Evolutionary conservation across 2,797 vertebrate species (phyloP).

Genomic region (Macrochelys suwanniensis): DNA sequence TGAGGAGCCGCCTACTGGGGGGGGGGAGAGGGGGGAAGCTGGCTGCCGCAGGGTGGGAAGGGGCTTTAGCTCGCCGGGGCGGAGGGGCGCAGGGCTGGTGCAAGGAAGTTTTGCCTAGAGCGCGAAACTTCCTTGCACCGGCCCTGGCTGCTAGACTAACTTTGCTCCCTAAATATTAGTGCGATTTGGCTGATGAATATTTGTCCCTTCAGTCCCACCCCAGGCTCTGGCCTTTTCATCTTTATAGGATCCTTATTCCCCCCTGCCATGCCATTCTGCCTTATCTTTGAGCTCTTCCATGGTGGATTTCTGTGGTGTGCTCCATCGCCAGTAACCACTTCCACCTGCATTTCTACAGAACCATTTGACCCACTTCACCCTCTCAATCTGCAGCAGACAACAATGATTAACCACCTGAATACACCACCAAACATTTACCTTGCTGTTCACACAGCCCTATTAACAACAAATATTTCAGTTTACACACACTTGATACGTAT

Average conservation of each 20-base stretch:
- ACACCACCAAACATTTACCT: neutral
- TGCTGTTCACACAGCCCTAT: neutral
- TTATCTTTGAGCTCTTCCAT: neutral
- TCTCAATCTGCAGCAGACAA: neutral
- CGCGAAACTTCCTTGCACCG: too few species aligned
- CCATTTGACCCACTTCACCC: neutral
- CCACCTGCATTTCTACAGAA: neutral
- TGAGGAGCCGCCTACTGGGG: too few species aligned
- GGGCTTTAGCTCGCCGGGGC: too few species aligned
- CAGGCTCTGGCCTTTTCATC: neutral
- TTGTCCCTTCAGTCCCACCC: neutral
- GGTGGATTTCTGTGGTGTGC: accelerated
- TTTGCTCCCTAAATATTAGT: neutral
- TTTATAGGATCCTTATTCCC: neutral
- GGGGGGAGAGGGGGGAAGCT: too few species aligned
- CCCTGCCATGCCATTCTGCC: neutral
- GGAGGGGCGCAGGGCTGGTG: too few species aligned
- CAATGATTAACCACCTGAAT: neutral
- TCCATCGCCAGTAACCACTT: neutral
- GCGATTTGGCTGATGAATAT: neutral
- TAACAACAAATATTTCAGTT: neutral
- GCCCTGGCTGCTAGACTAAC: neutral
- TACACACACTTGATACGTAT: neutral
- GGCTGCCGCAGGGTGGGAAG: too few species aligned
- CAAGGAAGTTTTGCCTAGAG: too few species aligned